Evolutionary conservation across 92 coral and sea anemone genomes (phyloP), one percentile per base, ranked within the genome.

Genomic region (Umimayanthus kanabou): DNA sequence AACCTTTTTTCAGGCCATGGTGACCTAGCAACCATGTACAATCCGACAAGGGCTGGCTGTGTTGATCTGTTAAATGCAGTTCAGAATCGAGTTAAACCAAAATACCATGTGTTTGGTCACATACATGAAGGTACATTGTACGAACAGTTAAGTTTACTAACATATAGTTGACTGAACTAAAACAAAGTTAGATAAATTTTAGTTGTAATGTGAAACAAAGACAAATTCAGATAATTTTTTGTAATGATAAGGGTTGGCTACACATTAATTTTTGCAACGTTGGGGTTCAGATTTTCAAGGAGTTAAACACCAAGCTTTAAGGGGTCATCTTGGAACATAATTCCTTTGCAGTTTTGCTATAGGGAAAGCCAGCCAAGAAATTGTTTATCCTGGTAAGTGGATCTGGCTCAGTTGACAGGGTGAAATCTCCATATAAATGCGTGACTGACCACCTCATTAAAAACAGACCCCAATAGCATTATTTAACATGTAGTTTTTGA

Each of bases 91-190:
- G 97, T 95, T 6, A 95, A 94, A 87, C 99, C 99, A 28, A 94
- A 89, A 88, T 97, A 95, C 89, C 99, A 97, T 77, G 80, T 97
- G 57, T 97, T 92, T 94, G 99, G 99, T 65, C 99, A 97, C 86
- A 95, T 97, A 37, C 99, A 97, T 90, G 99, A 97, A 95, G 99
- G 99, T 97, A n/a, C n/a, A n/a, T n/a, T n/a, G n/a, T n/a, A 80
- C 71, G 25, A 20, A 53, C 58, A 53, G 58, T 53, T 53, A 15
- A 78, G 77, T 15, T 50, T 23, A 14, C 16, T 49, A 49, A 29
- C 45, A 4, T 81, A n/a, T 75, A 76, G 42, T 10, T 39, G 33
- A 76, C 14, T 39, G 81, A 73, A 43, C 39, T 30, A 42, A 30
- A 22, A 57, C 18, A 14, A 22, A 61, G 26, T 13, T 61, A 2